phyloP scores from a whole-genome alignment of 2,888 invertebrate genomes.

The Metalampra italica region DNA sequence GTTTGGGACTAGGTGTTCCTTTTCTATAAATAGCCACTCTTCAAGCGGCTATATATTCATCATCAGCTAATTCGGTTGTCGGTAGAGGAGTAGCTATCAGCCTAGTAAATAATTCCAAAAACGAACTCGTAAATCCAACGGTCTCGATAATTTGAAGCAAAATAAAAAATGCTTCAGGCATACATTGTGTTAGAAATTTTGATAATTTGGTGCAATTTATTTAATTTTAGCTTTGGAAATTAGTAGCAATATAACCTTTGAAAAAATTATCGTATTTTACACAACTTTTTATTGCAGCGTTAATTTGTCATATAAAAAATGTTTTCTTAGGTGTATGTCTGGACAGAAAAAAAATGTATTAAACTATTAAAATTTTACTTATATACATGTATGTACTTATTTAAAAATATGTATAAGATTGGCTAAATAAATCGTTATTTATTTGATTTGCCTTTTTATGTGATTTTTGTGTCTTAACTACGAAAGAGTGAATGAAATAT shows the following conservation, averaged over 20 bases:
- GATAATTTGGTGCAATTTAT: too few relatives aligned
- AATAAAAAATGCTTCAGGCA: constrained; percentile 14
- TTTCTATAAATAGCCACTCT: constrained; percentile 36
- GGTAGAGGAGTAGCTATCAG: too few relatives aligned
- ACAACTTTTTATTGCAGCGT: too few relatives aligned
- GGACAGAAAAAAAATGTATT: constrained; percentile 18
- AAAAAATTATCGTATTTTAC: too few relatives aligned
- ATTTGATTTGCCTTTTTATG: constrained; percentile 2
- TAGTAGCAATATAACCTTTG: too few relatives aligned
- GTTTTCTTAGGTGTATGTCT: constrained; percentile 6
- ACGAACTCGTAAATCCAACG: neutral
- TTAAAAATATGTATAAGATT: constrained; percentile 3
- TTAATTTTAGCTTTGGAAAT: too few relatives aligned
- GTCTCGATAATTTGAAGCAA: constrained; percentile 1
- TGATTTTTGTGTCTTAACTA: constrained; percentile 14
- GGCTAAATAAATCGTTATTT: constrained; percentile 10
- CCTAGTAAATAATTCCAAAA: neutral
- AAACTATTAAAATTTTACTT: neutral
- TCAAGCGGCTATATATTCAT: neutral
- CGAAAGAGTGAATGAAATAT: too few relatives aligned
- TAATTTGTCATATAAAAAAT: too few relatives aligned
- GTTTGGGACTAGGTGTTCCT: constrained; percentile 12
- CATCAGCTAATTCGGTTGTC: too few relatives aligned
- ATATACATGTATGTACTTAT: neutral
- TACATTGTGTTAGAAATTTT: too few relatives aligned